Conservation (phyloP, 2,888 invertebrate genomes). For the Thecophora atra region DNA sequence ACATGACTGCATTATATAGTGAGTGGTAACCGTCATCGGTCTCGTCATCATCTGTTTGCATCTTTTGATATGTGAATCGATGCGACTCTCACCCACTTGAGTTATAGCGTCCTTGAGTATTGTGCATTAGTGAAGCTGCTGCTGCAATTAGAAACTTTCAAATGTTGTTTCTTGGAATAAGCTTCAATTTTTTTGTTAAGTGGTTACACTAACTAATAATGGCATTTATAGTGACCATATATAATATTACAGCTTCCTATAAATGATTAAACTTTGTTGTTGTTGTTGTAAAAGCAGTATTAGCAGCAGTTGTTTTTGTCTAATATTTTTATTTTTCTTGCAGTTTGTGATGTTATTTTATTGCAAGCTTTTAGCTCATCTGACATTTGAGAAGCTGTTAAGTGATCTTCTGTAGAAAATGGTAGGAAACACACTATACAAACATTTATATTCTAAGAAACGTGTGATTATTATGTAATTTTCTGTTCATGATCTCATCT, state of each 20-base stretch:
- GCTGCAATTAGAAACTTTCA: constrained; percentile 19
- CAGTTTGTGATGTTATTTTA: too few relatives aligned
- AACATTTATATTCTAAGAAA: too few relatives aligned
- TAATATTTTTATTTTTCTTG: background rate
- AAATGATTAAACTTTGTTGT: background rate
- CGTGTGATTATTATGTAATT: too few relatives aligned
- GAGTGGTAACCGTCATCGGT: too few relatives aligned
- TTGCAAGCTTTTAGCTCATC: too few relatives aligned
- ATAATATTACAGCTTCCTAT: background rate
- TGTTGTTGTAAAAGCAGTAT: background rate
- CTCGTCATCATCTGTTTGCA: too few relatives aligned
- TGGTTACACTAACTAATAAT: background rate
- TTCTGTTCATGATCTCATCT: too few relatives aligned
- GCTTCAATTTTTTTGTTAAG: background rate
- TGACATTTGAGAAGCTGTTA: too few relatives aligned
- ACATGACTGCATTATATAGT: too few relatives aligned
- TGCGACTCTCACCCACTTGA: background rate
- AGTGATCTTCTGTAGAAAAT: too few relatives aligned
- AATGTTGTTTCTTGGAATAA: constrained; percentile 1
- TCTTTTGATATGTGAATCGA: background rate
- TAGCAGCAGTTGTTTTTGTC: background rate
- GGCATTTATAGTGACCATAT: background rate
- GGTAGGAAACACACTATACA: too few relatives aligned
- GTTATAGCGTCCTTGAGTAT: constrained; percentile 12
- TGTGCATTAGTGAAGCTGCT: background rate